phyloP scores from a whole-genome alignment of 1,140 invertebrate species.

The Bathynomus jamesi region DNA sequence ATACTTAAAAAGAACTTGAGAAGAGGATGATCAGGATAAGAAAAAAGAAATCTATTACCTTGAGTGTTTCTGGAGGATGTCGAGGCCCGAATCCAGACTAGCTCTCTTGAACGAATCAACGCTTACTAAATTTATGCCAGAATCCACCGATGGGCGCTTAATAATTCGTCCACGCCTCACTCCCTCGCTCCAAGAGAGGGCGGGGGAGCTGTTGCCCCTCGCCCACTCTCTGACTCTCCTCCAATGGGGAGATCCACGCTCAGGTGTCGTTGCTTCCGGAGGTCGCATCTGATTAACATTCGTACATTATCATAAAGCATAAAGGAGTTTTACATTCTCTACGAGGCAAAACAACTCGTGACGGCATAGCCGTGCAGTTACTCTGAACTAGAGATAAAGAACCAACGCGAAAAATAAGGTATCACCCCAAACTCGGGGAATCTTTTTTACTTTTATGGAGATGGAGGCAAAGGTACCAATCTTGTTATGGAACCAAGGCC shows the following conservation, averaged over 20 bases:
- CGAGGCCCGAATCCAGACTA: slow-evolving; percentile 37
- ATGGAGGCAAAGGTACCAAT: too few relatives aligned
- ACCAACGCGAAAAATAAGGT: too few relatives aligned
- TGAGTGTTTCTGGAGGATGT: slow-evolving; percentile 39
- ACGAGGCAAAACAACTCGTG: too few relatives aligned
- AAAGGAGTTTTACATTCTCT: too few relatives aligned
- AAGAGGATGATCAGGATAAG: not conserved
- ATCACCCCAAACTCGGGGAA: too few relatives aligned
- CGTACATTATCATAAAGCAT: too few relatives aligned
- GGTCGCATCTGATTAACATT: slow-evolving; percentile 44
- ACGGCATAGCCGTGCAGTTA: too few relatives aligned
- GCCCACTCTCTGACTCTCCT: slow-evolving; percentile 12
- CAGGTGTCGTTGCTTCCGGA: slow-evolving; percentile 46
- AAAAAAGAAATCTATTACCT: slow-evolving; percentile 39
- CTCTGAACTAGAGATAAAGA: too few relatives aligned
- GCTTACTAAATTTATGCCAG: slow-evolving; percentile 62
- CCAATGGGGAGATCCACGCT: slow-evolving; percentile 38
- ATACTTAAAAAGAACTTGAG: too few relatives aligned
- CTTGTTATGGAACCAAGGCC: too few relatives aligned
- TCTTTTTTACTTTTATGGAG: too few relatives aligned
- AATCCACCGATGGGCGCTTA: slow-evolving; percentile 73
- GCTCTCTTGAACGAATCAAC: slow-evolving; percentile 43
- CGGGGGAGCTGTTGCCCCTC: slow-evolving; percentile 38
- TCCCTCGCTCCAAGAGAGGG: slow-evolving; percentile 42
- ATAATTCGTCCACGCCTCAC: slow-evolving; percentile 44